A percentile compares a stretch with the other conserved stretches of the same genome.
Conservation (phyloP, 2,888 invertebrate species). For the Melanostoma scalare region DNA sequence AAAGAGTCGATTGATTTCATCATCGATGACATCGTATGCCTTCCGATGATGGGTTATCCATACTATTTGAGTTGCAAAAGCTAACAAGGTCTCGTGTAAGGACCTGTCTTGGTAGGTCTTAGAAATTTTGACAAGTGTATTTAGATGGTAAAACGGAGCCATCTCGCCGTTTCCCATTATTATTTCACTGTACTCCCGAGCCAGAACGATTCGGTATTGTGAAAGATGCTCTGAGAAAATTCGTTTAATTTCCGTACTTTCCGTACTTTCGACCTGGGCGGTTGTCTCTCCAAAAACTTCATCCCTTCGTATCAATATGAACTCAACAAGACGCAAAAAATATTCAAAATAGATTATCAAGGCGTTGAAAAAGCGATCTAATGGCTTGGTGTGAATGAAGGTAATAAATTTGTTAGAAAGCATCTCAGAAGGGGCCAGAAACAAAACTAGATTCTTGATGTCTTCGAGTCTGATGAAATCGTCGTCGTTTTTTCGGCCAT, state of each 20-base stretch:
- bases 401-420: constrained; percentile 76
- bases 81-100: constrained; percentile 79
- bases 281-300: constrained; percentile 76
- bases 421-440: constrained; percentile 77
- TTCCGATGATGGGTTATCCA: constrained; percentile 80
- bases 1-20: constrained; percentile 80
- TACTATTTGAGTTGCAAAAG: constrained; percentile 78
- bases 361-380: constrained; percentile 78
- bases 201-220: constrained; percentile 80
- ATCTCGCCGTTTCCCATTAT: constrained; percentile 78
- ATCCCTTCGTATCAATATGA: constrained; percentile 79
- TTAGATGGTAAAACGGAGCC: constrained; percentile 78
- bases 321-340: constrained; percentile 80
- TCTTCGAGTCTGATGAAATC: constrained; percentile 79
- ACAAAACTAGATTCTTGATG: constrained; percentile 79
- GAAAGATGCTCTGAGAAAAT: constrained; percentile 78
- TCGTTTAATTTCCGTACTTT: constrained; percentile 77
- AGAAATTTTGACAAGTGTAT: constrained; percentile 77
- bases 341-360: constrained; percentile 81
- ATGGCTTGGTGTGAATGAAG: constrained; percentile 78
- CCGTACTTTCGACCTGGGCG: constrained; percentile 78
- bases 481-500: constrained; percentile 74
- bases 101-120: constrained; percentile 76
- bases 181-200: constrained; percentile 79
- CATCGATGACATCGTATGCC: constrained; percentile 78